Conservation (phyloP, 2,797 vertebrate genomes). For the Enoplosus armatus region DNA sequence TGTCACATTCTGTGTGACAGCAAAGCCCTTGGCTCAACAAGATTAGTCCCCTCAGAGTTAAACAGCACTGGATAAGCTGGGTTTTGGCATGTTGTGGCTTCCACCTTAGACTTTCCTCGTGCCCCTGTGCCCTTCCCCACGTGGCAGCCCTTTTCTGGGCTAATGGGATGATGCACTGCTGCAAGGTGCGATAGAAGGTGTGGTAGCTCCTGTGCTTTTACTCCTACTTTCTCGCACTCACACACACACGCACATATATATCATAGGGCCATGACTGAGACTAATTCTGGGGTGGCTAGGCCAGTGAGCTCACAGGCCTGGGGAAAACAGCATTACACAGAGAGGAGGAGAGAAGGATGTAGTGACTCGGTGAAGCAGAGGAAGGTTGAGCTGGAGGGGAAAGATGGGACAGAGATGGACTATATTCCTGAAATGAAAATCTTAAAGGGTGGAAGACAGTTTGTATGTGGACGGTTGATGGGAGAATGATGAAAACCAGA, state of each 20-base stretch:
- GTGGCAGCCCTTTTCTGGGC: conserved; percentile 59
- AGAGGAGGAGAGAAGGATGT: conserved; percentile 27
- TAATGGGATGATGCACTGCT: conserved; percentile 82
- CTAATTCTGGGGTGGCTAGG: conserved; percentile 66
- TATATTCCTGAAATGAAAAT: conserved; percentile 22
- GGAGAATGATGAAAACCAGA: neutral
- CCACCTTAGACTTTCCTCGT: conserved; percentile 39
- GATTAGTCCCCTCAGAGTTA: conserved; percentile 63
- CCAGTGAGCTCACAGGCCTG: conserved; percentile 26
- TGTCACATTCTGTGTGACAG: conserved; percentile 50
- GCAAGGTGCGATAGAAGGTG: conserved; percentile 68
- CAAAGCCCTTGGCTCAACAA: conserved; percentile 61
- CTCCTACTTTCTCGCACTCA: conserved; percentile 43
- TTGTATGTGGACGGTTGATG: neutral
- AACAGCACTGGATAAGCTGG: conserved; percentile 65
- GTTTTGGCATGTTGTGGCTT: conserved; percentile 61
- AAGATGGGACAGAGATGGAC: conserved; percentile 47
- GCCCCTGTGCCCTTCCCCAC: conserved; percentile 47
- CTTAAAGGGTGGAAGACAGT: neutral
- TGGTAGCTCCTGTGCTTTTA: conserved; percentile 65
- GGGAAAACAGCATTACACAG: conserved; percentile 35
- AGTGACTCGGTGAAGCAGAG: conserved; percentile 22
- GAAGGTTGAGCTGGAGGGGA: conserved; percentile 14
- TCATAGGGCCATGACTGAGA: conserved; percentile 67
- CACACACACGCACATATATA: conserved; percentile 16